phyloP scores from a whole-genome alignment of 2,113 vertebrate genomes.

The Microcebus ravelobensis region DNA sequence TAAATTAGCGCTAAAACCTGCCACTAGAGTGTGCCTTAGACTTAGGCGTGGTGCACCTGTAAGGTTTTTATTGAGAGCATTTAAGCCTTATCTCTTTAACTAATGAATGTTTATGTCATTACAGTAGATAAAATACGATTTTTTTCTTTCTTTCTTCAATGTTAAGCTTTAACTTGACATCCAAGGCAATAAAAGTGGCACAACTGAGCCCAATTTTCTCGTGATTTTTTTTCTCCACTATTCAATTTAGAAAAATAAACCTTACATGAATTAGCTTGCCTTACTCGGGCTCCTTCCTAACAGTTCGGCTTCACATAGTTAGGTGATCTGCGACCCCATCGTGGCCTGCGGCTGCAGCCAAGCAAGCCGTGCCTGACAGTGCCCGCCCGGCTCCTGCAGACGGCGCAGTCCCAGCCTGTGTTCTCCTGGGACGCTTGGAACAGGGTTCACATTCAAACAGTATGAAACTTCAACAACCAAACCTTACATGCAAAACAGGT shows the following conservation, averaged over 20 bases:
- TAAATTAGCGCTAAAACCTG: neutral
- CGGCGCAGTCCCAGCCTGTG: neutral
- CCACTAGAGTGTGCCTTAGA: neutral
- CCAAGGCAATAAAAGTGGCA: neutral
- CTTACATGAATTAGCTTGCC: neutral
- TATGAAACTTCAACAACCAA: neutral
- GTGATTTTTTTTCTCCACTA: neutral
- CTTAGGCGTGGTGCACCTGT: neutral
- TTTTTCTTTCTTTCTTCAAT: neutral
- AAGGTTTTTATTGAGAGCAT: neutral
- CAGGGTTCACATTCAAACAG: neutral
- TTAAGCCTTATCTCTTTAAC: slow-evolving; percentile 19
- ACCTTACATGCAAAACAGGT: neutral
- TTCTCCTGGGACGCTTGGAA: neutral
- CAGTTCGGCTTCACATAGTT: neutral
- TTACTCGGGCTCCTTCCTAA: neutral
- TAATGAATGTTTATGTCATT: slow-evolving; percentile 11
- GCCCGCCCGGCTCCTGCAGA: neutral
- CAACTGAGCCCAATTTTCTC: neutral
- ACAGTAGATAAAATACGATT: neutral
- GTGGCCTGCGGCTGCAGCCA: neutral
- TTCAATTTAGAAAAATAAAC: neutral
- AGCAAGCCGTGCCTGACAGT: accelerated
- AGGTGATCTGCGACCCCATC: accelerated
- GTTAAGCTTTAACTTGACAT: neutral